These are phyloP conservation scores for Sepiola atlantica DNA, from an alignment of 2,888 invertebrate species.

Conservation along the genomic window DNA sequence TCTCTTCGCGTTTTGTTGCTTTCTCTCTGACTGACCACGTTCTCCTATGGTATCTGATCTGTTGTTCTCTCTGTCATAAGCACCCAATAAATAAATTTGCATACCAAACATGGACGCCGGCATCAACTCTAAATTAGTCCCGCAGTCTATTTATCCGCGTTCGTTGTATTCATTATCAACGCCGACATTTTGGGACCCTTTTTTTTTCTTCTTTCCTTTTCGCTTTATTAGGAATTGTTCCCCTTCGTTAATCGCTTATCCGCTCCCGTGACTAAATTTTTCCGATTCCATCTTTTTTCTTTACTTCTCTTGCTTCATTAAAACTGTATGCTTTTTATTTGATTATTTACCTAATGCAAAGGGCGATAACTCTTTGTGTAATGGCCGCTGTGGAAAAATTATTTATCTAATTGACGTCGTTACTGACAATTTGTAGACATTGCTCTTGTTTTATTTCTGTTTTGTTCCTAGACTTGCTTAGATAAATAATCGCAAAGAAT, in stretches of 20 bases:
- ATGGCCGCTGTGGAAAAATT: not conserved
- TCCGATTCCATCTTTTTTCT: not conserved
- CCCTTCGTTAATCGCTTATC: not conserved
- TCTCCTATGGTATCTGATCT: not conserved
- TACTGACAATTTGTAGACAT: not conserved
- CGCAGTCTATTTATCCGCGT: not conserved
- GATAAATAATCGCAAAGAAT: not conserved
- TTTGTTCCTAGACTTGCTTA: not conserved
- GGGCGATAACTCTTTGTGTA: not conserved
- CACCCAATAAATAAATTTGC: not conserved
- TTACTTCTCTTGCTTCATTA: not conserved
- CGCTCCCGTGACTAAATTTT: not conserved
- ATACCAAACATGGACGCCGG: not conserved
- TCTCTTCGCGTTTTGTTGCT: not conserved
- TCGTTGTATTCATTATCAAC: not conserved
- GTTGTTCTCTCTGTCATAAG: not conserved
- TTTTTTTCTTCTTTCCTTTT: not conserved
- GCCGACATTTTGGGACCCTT: not conserved
- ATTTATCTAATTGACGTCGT: conserved; percentile 32
- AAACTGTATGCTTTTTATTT: not conserved
- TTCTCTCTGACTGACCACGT: not conserved
- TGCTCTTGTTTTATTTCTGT: not conserved
- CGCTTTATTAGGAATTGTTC: not conserved
- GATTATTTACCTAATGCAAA: conserved; percentile 6
- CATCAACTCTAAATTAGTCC: not conserved